Evolutionary conservation across 2,113 vertebrate genomes (phyloP).

Genomic region (Barbus barbus): DNA sequence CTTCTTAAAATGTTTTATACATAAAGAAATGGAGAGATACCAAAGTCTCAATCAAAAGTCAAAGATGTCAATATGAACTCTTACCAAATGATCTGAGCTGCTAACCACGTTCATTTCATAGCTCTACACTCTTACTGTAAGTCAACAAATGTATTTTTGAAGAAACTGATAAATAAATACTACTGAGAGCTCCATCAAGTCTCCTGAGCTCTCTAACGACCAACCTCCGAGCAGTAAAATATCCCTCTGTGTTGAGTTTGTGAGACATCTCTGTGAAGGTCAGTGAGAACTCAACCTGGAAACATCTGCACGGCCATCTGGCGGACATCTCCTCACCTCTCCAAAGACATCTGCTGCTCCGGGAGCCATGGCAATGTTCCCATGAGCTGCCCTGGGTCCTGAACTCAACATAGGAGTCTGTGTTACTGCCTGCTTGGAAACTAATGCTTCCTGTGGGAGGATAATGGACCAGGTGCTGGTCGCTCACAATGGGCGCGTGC

Average conservation of each 20-base stretch:
- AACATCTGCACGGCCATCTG: conserved; percentile 28
- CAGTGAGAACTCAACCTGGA: conserved; percentile 19
- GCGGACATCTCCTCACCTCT: not conserved
- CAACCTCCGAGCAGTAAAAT: not conserved
- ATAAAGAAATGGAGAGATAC: not conserved
- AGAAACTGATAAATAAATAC: not conserved
- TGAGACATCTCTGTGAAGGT: conserved; percentile 14
- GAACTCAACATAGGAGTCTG: conserved; percentile 27
- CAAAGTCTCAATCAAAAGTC: not conserved
- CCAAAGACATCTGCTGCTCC: conserved; percentile 26
- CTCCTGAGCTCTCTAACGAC: not conserved
- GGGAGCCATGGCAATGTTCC: not conserved
- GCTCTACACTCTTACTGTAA: not conserved
- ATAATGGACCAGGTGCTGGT: no score
- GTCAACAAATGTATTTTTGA: not conserved
- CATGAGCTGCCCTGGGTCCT: conserved; percentile 37
- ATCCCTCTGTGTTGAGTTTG: not conserved
- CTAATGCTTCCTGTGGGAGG: not conserved
- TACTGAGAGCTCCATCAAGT: not conserved
- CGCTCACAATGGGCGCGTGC: no score
- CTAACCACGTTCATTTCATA: not conserved
- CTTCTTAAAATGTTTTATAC: no score
- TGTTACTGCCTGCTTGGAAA: conserved; percentile 26
- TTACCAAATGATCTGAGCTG: no score
- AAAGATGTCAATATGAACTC: not conserved